Conservation (phyloP, 2,113 vertebrate genomes). For the Elephas maximus region DNA sequence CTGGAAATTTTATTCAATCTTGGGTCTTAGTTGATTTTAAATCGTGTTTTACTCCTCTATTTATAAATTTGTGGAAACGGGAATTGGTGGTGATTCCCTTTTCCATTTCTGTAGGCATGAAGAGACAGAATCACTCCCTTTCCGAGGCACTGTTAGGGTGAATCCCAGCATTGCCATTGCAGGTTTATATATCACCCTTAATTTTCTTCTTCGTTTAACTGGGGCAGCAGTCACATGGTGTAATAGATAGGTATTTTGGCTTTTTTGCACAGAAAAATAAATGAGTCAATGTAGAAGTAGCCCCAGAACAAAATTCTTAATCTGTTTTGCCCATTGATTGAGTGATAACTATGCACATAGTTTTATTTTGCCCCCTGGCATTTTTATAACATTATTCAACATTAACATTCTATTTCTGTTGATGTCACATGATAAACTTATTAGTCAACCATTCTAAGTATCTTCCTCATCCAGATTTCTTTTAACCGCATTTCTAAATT, state of each 20-base stretch:
- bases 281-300: constrained; percentile 11
- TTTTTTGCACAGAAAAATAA: constrained; percentile 37
- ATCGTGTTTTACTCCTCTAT: constrained; percentile 57
- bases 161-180: constrained; percentile 3
- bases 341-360: constrained; percentile 15
- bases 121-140: background rate
- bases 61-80: constrained; percentile 49
- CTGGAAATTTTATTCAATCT: constrained; percentile 9
- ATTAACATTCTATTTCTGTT: constrained; percentile 38
- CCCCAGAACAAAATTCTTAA: constrained; percentile 31
- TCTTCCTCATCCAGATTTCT: constrained; percentile 4
- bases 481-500: constrained; percentile 52
- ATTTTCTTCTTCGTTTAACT: constrained; percentile 61
- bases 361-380: constrained; percentile 60
- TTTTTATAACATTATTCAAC: constrained; percentile 45
- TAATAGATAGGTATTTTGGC: background rate
- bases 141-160: background rate
- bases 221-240: constrained; percentile 21
- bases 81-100: constrained; percentile 54
- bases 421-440: constrained; percentile 33
- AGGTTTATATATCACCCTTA: background rate
- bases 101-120: constrained; percentile 43
- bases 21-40: constrained; percentile 60
- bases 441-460: constrained; percentile 16
- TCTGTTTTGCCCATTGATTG: constrained; percentile 30